Conservation (phyloP, 1,140 invertebrate genomes). For the Brachionus rotundiformis region DNA sequence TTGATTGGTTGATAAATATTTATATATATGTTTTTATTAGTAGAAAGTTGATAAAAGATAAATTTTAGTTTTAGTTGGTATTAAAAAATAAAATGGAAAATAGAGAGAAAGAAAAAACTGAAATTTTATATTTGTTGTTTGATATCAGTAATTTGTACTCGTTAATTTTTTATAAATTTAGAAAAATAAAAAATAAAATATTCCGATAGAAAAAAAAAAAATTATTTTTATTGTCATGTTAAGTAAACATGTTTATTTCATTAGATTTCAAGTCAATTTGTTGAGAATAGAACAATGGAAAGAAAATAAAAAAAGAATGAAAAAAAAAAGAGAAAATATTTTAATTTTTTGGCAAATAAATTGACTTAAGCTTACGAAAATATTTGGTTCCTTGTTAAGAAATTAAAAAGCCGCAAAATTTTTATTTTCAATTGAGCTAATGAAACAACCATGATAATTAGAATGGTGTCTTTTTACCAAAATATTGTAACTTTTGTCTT, state of each 20-base stretch:
- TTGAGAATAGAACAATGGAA: not conserved
- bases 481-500: not conserved
- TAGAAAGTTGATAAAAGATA: not conserved
- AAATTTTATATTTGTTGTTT: constrained; percentile 23
- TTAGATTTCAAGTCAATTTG: constrained; percentile 15
- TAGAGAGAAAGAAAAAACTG: too few relatives aligned
- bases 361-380: not conserved
- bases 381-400: constrained; percentile 6
- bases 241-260: constrained; percentile 34
- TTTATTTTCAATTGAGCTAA: too few relatives aligned
- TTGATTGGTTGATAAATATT: not conserved
- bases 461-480: not conserved
- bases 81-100: too few relatives aligned
- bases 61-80: not conserved
- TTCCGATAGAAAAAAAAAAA: constrained; percentile 17
- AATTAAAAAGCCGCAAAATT: not conserved
- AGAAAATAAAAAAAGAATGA: not conserved
- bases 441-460: not conserved
- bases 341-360: not conserved
- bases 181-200: not conserved
- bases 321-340: not conserved
- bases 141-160: constrained; percentile 20
- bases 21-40: constrained; percentile 2
- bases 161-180: constrained; percentile 47
- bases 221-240: constrained; percentile 24